Percentiles rank a stretch among this genome's conserved stretches.
Evolutionary conservation across 2,888 invertebrate species (phyloP).

Genomic region (Caenorhabditis sp.): DNA sequence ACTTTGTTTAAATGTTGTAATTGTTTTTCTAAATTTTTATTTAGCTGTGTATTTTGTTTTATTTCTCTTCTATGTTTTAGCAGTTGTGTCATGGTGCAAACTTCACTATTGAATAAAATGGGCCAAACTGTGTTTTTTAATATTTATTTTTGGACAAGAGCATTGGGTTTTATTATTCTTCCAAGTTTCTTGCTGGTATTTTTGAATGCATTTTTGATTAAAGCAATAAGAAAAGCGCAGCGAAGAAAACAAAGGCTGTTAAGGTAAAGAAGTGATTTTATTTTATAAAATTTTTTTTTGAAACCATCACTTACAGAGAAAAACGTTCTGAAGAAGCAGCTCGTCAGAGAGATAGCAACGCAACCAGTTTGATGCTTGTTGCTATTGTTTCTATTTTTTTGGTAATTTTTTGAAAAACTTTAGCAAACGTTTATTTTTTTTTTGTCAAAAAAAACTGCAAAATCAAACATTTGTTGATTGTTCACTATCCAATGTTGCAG

Average conservation of each 20-base stretch:
- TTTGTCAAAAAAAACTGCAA: no score
- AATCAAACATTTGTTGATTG: no score
- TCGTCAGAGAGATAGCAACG: conserved; percentile 81
- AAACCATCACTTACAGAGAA: no score
- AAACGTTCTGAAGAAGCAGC: conserved; percentile 81
- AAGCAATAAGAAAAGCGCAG: conserved; percentile 92
- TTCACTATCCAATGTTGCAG: no score
- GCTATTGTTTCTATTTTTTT: conserved; percentile 85
- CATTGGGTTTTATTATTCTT: conserved; percentile 93
- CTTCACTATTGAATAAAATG: conserved; percentile 71
- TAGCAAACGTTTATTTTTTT: no score
- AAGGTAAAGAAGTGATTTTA: no score
- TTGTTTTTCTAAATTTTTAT: no score
- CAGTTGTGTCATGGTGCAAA: conserved; percentile 75
- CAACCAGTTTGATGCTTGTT: conserved; percentile 84
- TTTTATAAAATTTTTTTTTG: no score
- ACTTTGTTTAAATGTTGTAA: no score
- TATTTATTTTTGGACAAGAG: conserved; percentile 88
- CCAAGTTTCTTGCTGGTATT: conserved; percentile 93
- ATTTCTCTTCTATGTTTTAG: conserved; percentile 72
- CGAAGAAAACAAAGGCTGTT: conserved; percentile 89
- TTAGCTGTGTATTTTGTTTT: no score
- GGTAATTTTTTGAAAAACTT: conserved; percentile 32
- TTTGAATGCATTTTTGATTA: conserved; percentile 91
- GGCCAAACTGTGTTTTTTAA: conserved; percentile 89